Base-by-base conservation (phyloP, 2,888 invertebrate genomes). In the Leistus spinibarbis region DNA sequence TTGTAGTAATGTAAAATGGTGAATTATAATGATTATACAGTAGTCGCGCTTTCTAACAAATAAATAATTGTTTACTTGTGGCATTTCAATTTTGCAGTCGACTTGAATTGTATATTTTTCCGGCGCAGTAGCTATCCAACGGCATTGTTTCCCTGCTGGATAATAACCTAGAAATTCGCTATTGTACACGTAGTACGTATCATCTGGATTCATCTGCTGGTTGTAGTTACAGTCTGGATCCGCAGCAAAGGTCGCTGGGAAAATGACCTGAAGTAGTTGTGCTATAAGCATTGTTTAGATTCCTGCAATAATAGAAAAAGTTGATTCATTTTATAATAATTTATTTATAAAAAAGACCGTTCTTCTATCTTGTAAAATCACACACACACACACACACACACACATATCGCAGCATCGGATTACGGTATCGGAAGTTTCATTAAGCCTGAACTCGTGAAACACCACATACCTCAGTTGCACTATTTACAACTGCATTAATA, bases 91-190 rank as follows among this genome's bases (percentile, higher is more conserved):
- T 0, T 83, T 77, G 78, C 91, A 91, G 1, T 84, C 82, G 10
- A 90, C 65, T 1, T 85, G 81, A 76, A 89, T 88, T 68, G 82
- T 85, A 64, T 88, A 87, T 0, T 85, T 85, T 0, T 78, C 1
- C 0, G 88, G 86, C 73, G 88, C 86, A 10, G 54, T 77, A 0
- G 81, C 86, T 5, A 82, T 81, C 91, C 91, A 91, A 10, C 87
- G 83, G 77, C 91, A 91, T 1, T 81, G 79, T 0, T 80, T 79
- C 0, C 83, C 83, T 0, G 82, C 79, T 0, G 57, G 0, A 79
- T 90, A 90, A 40, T 79, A 79, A 0, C 79, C 23, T 0, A 90
- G 88, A 79, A 90, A 90, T n/a, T 83, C 82, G 0, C 85, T 83
- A 77, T 86, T 90, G 78, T 82, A 84, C 9, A 90, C 82, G 74